Evolutionary conservation across 2,888 invertebrate genomes (phyloP), one percentile per base, ranked within the genome.

Genomic region (Torymus tubicola): DNA sequence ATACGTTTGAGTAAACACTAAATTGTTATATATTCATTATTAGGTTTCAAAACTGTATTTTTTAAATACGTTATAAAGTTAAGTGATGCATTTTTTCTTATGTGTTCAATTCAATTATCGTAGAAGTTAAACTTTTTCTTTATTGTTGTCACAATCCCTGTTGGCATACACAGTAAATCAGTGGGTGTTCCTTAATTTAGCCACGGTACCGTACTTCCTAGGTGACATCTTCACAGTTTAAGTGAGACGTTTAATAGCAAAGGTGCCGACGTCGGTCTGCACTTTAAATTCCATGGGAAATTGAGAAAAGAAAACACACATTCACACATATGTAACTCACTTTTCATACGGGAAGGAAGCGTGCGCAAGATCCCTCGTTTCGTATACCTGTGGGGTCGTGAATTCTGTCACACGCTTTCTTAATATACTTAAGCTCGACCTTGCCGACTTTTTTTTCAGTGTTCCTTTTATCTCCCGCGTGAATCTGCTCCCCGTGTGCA

Each of bases 181-280:
- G 58, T 8, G 58, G 64, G 70, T 65, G 64, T 58, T 52, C 70
- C 84, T 85, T 83, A 83, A 75, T 67, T 78, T 65, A 64, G 50
- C 21, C 50, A 58, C 64, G 52, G 50, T 69, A 42, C 42, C 42
- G 8, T 42, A 42, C 8, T 42, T 42, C 74, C 52, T 55, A 16
- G 72, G 76, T 21, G 55, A 81, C 82, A 42, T 67, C 85, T 85
- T 87, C 87, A 86, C 87, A 86, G 86, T 86, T 86, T 85, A 84
- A 85, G 77, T 82, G 85, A 86, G 87, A 88, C 84, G 81, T 85
- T 85, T 83, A 42, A 42, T 42, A 42, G 42, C 42, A 8, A 55
- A 31, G 67, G 42, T 57, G 53, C 53, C 57, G 42, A 42, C 42
- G 42, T 16, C 68, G 73, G 12, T 58, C 16, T 31, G 50, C 42